Conservation (phyloP, 2,113 vertebrate genomes). For the Craseonycteris thonglongyai region DNA sequence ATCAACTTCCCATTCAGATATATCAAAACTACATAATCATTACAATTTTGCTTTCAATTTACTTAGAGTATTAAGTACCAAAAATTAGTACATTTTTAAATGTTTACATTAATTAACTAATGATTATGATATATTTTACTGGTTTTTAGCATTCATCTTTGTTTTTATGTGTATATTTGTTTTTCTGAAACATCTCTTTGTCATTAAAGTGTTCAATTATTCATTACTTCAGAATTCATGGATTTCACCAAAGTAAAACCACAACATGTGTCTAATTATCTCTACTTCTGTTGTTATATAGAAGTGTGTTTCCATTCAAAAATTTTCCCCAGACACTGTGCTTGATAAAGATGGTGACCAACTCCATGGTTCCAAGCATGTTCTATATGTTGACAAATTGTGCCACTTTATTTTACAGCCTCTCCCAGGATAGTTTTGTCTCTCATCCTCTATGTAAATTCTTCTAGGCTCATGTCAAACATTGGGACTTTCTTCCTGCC, state of each 20-base stretch:
- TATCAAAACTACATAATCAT: not conserved
- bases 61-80: not conserved
- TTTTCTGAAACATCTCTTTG: not conserved
- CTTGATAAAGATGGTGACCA: not conserved
- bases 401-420: not conserved
- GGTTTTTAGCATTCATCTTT: not conserved
- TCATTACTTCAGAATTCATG: not conserved
- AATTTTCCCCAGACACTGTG: not conserved
- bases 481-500: not conserved
- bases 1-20: not conserved
- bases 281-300: not conserved
- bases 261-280: conserved; percentile 8
- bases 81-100: not conserved
- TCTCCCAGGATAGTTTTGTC: not conserved
- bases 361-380: not conserved
- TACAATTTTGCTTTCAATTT: not conserved
- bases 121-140: not conserved
- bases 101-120: conserved; percentile 12
- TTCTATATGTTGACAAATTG: not conserved
- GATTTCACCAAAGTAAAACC: not conserved
- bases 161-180: conserved; percentile 1
- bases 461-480: not conserved
- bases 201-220: not conserved
- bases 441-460: not conserved
- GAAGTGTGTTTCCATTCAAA: not conserved